Conservation (phyloP, 2,113 vertebrate species). For the Menidia beryllina region DNA sequence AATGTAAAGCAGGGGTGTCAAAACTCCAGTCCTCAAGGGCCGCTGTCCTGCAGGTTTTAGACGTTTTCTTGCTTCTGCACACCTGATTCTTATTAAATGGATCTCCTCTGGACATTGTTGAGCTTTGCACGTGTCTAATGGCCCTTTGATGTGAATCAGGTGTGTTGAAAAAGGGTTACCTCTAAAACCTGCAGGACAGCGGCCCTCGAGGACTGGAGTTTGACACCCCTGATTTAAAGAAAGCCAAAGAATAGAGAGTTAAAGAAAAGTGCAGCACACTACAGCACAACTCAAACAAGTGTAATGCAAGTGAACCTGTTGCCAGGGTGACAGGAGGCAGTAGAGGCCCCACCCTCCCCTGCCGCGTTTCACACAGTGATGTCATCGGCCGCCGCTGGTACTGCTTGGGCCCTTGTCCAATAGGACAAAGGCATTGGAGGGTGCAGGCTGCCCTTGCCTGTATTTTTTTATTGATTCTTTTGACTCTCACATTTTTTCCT, state of each 20-base stretch:
- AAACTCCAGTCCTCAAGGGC: no score
- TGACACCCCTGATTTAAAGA: no score
- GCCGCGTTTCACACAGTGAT: slow-evolving; percentile 65
- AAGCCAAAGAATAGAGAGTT: neutral
- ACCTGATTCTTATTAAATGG: no score
- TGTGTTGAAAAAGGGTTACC: no score
- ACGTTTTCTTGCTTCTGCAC: no score
- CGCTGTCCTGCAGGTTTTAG: no score
- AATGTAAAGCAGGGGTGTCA: no score
- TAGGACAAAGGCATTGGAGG: slow-evolving; percentile 65
- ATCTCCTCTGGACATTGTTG: no score
- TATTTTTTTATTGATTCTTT: slow-evolving; percentile 23
- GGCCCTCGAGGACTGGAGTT: no score
- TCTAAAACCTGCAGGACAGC: no score
- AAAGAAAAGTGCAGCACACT: slow-evolving; percentile 26
- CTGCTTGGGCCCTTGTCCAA: slow-evolving; percentile 56
- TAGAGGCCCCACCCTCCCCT: slow-evolving; percentile 52
- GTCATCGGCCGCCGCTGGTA: slow-evolving; percentile 60
- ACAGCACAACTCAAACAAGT: slow-evolving; percentile 48
- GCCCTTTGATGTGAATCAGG: no score
- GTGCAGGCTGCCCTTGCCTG: slow-evolving; percentile 46
- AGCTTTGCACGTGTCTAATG: no score
- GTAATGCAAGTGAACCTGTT: slow-evolving; percentile 60
- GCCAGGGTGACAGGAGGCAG: slow-evolving; percentile 71
- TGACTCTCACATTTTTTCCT: slow-evolving; percentile 7